phyloP scores from a whole-genome alignment of 2,888 invertebrate species.

The Conomelus anceps region DNA sequence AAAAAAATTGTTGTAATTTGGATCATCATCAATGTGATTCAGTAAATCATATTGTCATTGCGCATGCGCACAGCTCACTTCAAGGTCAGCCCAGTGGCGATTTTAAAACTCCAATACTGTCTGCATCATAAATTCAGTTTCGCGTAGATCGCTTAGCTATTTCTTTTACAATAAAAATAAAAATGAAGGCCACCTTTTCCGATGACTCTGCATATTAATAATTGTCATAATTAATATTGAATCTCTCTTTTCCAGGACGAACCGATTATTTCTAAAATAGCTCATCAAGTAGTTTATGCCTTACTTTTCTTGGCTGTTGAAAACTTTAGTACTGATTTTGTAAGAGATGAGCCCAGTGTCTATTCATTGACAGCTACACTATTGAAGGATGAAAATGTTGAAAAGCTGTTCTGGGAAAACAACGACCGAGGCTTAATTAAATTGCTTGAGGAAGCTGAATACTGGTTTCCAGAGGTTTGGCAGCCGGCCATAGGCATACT shows the following conservation, averaged over 20 bases:
- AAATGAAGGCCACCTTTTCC: too few species aligned
- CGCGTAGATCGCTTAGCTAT: too few species aligned
- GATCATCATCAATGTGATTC: too few species aligned
- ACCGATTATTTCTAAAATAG: not conserved
- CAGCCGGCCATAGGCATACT: conserved; percentile 11
- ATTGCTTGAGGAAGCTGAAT: conserved; percentile 17
- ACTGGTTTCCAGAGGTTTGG: conserved; percentile 19
- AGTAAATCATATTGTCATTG: too few species aligned
- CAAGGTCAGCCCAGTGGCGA: too few species aligned
- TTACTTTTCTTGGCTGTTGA: conserved; percentile 15
- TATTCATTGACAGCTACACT: conserved; percentile 13
- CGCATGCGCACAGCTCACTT: too few species aligned
- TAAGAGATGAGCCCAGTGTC: conserved; percentile 10
- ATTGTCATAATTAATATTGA: too few species aligned
- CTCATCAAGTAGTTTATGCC: conserved; percentile 14
- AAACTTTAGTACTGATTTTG: conserved; percentile 15
- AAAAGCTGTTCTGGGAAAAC: conserved; percentile 17
- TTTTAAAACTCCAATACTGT: too few species aligned
- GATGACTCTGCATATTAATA: too few species aligned
- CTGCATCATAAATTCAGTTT: too few species aligned
- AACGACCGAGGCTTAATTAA: conserved; percentile 14
- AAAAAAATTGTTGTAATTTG: too few species aligned
- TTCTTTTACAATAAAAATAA: too few species aligned
- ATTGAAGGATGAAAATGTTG: conserved; percentile 11
- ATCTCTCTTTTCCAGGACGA: conserved; percentile 22